Evolutionary conservation across 2,797 vertebrate species (phyloP).

Genomic region (Pyrrhura leucotis): DNA sequence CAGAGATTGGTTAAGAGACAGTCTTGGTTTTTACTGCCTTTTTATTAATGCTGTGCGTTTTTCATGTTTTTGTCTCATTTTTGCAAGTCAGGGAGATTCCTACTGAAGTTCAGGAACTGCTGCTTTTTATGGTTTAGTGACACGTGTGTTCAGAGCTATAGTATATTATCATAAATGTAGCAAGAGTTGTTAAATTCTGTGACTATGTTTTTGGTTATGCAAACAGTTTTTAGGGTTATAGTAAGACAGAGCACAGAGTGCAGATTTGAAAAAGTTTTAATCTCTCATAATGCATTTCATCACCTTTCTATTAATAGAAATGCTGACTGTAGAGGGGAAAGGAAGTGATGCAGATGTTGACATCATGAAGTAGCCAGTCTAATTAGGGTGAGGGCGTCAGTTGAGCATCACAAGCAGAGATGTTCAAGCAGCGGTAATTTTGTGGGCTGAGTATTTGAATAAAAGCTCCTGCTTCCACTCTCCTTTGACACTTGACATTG

Average conservation of each 20-base stretch:
- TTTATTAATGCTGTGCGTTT: background rate
- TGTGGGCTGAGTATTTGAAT: background rate
- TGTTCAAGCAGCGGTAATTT: background rate
- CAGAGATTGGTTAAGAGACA: background rate
- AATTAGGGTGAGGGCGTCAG: background rate
- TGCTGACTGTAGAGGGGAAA: background rate
- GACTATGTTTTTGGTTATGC: background rate
- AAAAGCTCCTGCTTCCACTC: background rate
- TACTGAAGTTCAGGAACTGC: background rate
- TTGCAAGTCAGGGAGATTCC: background rate
- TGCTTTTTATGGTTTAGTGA: rapidly evolving
- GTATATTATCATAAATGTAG: background rate
- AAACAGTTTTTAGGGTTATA: background rate
- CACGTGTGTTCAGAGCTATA: background rate
- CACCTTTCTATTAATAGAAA: background rate
- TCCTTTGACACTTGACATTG: background rate
- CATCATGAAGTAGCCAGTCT: background rate
- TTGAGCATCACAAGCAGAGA: background rate
- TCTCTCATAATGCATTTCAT: background rate
- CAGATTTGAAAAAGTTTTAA: background rate
- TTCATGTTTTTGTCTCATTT: background rate
- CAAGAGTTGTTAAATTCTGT: background rate
- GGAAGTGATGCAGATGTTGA: background rate
- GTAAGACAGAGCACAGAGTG: background rate
- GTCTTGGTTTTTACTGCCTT: background rate